Percentiles rank a stretch among this genome's conserved stretches.
Evolutionary conservation across 2,113 vertebrate species (phyloP).

Genomic region (Rhinogobius similis): DNA sequence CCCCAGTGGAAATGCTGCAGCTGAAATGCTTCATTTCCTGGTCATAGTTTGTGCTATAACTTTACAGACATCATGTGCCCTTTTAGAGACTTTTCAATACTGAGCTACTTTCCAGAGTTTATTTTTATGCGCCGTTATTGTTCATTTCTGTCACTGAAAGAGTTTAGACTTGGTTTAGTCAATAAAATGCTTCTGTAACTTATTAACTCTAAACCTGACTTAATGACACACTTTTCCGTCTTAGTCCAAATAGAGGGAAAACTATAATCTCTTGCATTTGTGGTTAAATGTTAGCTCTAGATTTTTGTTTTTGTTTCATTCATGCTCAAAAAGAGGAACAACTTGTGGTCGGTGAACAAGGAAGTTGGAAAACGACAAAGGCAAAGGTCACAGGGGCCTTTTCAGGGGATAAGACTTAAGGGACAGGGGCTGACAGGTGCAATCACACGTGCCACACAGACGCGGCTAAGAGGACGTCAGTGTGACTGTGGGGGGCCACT

Average conservation of each 20-base stretch:
- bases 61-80: too few species aligned
- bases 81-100: too few species aligned
- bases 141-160: too few species aligned
- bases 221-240: neutral
- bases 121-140: too few species aligned
- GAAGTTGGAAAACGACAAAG: constrained; percentile 23
- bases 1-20: neutral
- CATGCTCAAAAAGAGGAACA: constrained; percentile 16
- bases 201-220: constrained; percentile 15
- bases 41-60: too few species aligned
- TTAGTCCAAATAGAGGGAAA: neutral
- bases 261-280: neutral
- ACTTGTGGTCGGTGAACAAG: constrained; percentile 15
- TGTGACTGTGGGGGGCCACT: constrained; percentile 45
- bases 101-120: too few species aligned
- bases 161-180: neutral
- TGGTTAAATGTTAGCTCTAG: neutral
- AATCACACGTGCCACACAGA: constrained; percentile 59
- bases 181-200: constrained; percentile 27
- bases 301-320: neutral
- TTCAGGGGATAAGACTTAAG: constrained; percentile 35
- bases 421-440: constrained; percentile 60
- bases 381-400: constrained; percentile 47
- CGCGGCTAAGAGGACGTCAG: constrained; percentile 56
- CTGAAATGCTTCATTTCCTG: too few species aligned